A percentile compares a stretch with the other conserved stretches of the same genome.
phyloP scores from a whole-genome alignment of 2,888 invertebrate species.

The Lithodes maja region DNA sequence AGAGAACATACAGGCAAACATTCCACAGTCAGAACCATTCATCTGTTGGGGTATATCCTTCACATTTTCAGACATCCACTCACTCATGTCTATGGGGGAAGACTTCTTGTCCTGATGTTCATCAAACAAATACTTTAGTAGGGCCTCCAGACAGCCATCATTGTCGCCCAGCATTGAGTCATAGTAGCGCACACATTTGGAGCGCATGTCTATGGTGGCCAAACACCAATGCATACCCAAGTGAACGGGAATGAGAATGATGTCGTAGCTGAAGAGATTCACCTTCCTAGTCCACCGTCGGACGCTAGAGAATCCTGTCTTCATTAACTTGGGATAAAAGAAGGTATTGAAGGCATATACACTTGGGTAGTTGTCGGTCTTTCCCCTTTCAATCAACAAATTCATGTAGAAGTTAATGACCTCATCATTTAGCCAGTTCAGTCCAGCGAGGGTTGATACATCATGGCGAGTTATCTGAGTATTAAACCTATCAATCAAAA shows the following conservation, averaged over 20 bases:
- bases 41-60: conserved; percentile 89
- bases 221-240: conserved; percentile 98
- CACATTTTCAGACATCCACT: conserved; percentile 82
- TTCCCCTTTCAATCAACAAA: conserved; percentile 86
- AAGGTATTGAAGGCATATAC: conserved; percentile 96
- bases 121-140: conserved; percentile 84
- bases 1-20: conserved; percentile 97
- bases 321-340: conserved; percentile 90
- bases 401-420: conserved; percentile 98
- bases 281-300: conserved; percentile 93
- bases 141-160: conserved; percentile 81
- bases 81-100: conserved; percentile 81
- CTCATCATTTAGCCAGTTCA: conserved; percentile 95
- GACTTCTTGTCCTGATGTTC: conserved; percentile 94
- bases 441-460: conserved; percentile 85
- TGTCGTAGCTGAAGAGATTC: conserved; percentile 89
- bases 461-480: conserved; percentile 85
- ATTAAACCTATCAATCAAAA: conserved; percentile 80
- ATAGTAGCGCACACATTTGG: conserved; percentile 85
- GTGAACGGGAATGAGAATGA: conserved; percentile 95
- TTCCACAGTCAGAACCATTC: conserved; percentile 98
- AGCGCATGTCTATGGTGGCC: conserved; percentile 87
- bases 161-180: conserved; percentile 95
- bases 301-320: conserved; percentile 86
- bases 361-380: conserved; percentile 80